A percentile compares a stretch with the other conserved stretches of the same genome.
Conservation (phyloP, 1,140 invertebrate species). For the Tetragnatha versicolor region DNA sequence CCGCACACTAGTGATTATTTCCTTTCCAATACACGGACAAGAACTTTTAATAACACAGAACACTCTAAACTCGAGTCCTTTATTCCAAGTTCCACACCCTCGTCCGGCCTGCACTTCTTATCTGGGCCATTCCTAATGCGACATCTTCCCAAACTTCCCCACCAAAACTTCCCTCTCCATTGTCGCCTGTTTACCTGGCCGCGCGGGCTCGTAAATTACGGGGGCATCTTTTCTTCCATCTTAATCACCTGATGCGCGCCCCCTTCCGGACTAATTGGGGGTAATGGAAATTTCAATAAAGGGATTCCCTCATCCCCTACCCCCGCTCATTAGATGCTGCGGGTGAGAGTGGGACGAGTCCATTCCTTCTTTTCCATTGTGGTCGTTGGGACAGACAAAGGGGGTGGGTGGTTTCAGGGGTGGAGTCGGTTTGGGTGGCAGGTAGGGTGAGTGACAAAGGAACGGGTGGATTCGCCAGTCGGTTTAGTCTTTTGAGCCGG, state of each 20-base stretch:
- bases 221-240: conserved; percentile 10
- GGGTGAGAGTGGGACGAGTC: background rate
- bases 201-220: conserved; percentile 14
- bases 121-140: background rate
- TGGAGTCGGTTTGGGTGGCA: background rate
- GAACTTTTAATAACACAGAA: no score
- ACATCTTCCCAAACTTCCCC: conserved; percentile 4
- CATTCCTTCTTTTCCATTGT: conserved; percentile 3
- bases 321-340: background rate
- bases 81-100: no score
- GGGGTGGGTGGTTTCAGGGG: no score
- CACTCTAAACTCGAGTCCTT: no score
- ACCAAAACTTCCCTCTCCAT: background rate
- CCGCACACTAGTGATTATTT: no score
- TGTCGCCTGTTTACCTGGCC: conserved; percentile 13
- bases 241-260: background rate
- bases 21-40: no score
- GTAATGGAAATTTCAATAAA: no score
- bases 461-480: background rate
- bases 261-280: conserved; percentile 26
- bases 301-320: conserved; percentile 2
- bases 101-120: no score
- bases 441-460: background rate
- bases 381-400: no score
- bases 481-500: no score